Evolutionary conservation across 2,797 vertebrate genomes (phyloP).

Genomic region (Malurus splendens): DNA sequence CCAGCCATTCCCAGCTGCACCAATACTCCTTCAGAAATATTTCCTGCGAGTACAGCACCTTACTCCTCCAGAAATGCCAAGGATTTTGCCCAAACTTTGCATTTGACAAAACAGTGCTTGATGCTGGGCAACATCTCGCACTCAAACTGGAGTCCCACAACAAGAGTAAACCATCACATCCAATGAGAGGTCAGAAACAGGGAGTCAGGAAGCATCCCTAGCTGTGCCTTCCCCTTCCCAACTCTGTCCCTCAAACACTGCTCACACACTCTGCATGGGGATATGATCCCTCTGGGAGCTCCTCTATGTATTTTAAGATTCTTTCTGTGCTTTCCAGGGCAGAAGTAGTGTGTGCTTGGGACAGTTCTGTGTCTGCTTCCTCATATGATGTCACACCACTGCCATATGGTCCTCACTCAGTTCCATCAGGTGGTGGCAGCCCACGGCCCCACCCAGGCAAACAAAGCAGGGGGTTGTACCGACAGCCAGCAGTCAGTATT

Average conservation of each 20-base stretch:
- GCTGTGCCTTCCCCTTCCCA: background rate
- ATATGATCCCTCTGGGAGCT: background rate
- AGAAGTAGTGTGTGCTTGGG: background rate
- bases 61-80: background rate
- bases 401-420: background rate
- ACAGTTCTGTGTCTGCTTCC: background rate
- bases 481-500: background rate
- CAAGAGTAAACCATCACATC: background rate
- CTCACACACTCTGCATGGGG: accelerated
- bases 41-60: background rate
- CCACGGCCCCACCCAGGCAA: accelerated
- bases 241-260: accelerated
- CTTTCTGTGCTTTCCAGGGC: background rate
- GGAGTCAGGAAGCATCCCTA: background rate
- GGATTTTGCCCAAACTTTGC: background rate
- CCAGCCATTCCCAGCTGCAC: background rate
- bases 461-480: background rate
- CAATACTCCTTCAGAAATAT: background rate
- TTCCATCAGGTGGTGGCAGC: background rate
- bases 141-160: background rate
- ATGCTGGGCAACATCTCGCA: background rate
- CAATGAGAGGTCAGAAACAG: background rate
- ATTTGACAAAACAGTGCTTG: background rate
- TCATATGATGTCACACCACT: background rate
- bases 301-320: background rate